Evolutionary conservation across 2,888 invertebrate genomes (phyloP).

Genomic region (Stenolophus ochropezus): DNA sequence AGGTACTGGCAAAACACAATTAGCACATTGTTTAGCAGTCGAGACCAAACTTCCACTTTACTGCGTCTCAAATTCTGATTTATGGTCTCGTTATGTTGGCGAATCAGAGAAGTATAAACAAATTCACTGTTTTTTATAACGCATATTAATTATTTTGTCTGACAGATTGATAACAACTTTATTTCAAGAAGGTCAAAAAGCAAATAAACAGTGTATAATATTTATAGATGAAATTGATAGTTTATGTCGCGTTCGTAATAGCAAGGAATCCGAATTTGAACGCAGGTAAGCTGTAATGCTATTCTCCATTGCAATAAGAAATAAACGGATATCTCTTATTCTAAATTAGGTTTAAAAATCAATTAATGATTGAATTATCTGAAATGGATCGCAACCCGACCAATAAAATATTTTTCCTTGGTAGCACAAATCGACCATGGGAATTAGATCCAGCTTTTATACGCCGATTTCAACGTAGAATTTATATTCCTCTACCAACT

Average conservation of each 20-base stretch:
- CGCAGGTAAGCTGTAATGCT: conserved; percentile 69
- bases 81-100: conserved; percentile 76
- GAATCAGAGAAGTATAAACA: conserved; percentile 76
- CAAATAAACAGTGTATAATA: conserved; percentile 71
- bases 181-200: conserved; percentile 67
- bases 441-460: conserved; percentile 77
- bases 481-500: conserved; percentile 76
- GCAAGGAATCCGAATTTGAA: conserved; percentile 74
- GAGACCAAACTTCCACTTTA: conserved; percentile 75
- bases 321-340: too few relatives aligned
- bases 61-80: conserved; percentile 74
- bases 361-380: conserved; percentile 76
- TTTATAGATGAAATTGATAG: conserved; percentile 79
- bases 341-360: conserved; percentile 74
- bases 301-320: neutral
- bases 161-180: conserved; percentile 67
- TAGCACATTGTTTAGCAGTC: conserved; percentile 72
- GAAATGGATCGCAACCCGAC: conserved; percentile 65
- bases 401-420: conserved; percentile 72
- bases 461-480: conserved; percentile 75
- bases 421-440: conserved; percentile 80
- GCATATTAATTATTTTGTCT: neutral
- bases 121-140: conserved; percentile 3
- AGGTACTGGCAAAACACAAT: conserved; percentile 73
- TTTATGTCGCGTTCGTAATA: conserved; percentile 74